These are phyloP conservation scores for Lymantria dispar DNA, from an alignment of 2,888 invertebrate genomes.

Conservation along the genomic window DNA sequence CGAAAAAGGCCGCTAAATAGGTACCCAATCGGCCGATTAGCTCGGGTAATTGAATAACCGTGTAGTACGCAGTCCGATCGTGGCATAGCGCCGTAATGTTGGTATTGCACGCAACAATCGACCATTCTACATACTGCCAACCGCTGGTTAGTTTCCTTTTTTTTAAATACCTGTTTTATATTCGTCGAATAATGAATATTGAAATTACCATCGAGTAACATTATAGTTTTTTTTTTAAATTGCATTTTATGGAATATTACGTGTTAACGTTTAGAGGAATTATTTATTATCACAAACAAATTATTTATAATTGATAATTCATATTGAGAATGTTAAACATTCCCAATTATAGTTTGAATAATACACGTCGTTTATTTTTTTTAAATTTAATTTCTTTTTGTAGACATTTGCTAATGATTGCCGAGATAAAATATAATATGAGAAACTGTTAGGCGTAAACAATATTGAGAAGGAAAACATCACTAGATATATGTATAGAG, in stretches of 20 bases:
- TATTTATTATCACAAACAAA: not conserved
- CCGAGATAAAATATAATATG: no score
- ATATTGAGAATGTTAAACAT: not conserved
- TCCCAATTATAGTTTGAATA: not conserved
- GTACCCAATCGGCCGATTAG: constrained; percentile 42
- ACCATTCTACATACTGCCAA: not conserved
- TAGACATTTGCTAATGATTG: no score
- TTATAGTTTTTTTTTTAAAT: not conserved
- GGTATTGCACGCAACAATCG: constrained; percentile 32
- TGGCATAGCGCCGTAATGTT: constrained; percentile 26
- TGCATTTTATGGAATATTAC: not conserved
- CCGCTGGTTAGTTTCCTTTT: not conserved
- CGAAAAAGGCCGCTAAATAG: not conserved
- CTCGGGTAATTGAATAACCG: constrained; percentile 54
- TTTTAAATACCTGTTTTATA: not conserved
- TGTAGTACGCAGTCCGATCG: constrained; percentile 38
- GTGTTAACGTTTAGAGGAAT: not conserved
- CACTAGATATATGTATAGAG: not conserved
- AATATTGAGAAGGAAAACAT: no score
- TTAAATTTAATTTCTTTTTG: no score
- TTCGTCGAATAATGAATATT: not conserved
- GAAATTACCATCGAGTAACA: not conserved
- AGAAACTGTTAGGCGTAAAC: no score
- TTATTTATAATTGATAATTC: not conserved
- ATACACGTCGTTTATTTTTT: no score